These are phyloP conservation scores for Diarsia brunnea DNA, from an alignment of 2,888 invertebrate species.

Conservation along the genomic window DNA sequence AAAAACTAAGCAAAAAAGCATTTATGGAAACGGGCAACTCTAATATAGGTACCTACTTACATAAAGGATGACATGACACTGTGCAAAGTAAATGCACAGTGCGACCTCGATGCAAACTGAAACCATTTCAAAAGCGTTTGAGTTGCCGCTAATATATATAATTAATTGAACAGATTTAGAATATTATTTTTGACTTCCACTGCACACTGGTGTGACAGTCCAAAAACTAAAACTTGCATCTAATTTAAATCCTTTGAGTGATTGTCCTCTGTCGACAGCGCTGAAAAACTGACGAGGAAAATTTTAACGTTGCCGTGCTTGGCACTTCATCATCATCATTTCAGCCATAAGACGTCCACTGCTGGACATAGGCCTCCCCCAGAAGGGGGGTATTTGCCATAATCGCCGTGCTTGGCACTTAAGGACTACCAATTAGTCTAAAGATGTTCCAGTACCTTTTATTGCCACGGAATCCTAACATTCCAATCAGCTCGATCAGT, in stretches of 20 bases:
- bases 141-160: not conserved
- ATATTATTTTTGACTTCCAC: not conserved
- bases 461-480: not conserved
- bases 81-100: not conserved
- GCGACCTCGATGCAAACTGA: not conserved
- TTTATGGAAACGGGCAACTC: not conserved
- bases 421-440: not conserved
- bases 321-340: too few relatives aligned
- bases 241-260: not conserved
- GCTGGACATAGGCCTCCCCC: too few relatives aligned
- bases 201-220: not conserved
- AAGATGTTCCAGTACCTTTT: too few relatives aligned
- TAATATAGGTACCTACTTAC: not conserved
- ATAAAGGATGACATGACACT: not conserved
- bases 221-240: not conserved
- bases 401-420: too few relatives aligned
- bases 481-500: not conserved
- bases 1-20: not conserved
- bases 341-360: too few relatives aligned
- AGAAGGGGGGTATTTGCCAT: too few relatives aligned
- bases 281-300: too few relatives aligned
- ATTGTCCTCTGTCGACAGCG: too few relatives aligned
- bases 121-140: not conserved
- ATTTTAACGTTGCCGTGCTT: too few relatives aligned
- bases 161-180: not conserved